Conservation (phyloP, 2,113 vertebrate genomes). For the Polyodon spathula region DNA sequence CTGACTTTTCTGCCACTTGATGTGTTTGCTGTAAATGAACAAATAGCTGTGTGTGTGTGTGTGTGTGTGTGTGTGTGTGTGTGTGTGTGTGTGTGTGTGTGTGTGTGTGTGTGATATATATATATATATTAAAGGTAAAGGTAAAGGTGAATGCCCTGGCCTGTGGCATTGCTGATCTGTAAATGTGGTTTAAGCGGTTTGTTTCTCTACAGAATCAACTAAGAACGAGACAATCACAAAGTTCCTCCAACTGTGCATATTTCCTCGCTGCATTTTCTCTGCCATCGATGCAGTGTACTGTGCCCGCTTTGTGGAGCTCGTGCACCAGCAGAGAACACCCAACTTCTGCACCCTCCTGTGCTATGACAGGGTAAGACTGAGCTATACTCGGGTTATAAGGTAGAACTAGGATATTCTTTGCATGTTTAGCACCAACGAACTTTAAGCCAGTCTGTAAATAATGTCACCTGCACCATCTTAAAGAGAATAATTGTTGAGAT, state of each 20-base stretch:
- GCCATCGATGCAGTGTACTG: constrained; percentile 96
- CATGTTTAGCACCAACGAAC: no score
- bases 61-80: no score
- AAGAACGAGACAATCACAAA: constrained; percentile 99
- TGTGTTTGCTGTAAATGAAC: no score
- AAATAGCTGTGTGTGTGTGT: no score
- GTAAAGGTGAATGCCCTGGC: no score
- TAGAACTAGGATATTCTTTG: not conserved
- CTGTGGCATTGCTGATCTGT: not conserved
- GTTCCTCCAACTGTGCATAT: constrained; percentile 95
- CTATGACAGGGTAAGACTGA: constrained; percentile 81
- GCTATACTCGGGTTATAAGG: not conserved
- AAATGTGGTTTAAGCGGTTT: constrained; percentile 4
- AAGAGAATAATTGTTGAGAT: no score
- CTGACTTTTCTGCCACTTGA: no score
- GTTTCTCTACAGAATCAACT: constrained; percentile 75
- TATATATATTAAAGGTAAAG: no score
- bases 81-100: no score
- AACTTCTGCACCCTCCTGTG: constrained; percentile 97
- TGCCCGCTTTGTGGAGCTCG: constrained; percentile 91
- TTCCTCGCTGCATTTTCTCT: constrained; percentile 96
- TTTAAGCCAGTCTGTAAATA: no score
- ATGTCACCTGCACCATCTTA: no score
- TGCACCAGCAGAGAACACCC: constrained; percentile 94
- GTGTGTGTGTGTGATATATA: no score